Conservation (phyloP, 1,140 invertebrate genomes). For the Trichonephila clavata region DNA sequence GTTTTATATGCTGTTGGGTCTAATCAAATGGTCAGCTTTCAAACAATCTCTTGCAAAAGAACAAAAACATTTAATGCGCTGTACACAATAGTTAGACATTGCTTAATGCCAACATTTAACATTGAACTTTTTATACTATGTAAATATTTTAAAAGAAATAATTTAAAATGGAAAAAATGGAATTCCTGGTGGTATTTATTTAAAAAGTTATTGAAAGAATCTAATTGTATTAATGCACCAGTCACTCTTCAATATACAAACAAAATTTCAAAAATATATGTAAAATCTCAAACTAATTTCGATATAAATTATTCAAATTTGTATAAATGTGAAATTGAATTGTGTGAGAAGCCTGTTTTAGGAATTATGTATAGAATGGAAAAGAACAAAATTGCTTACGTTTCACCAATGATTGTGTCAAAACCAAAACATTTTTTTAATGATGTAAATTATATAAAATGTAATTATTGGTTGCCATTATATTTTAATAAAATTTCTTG, state of each 20-base stretch:
- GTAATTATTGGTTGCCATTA: constrained; percentile 11
- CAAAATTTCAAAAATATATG: neutral
- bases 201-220: neutral
- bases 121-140: neutral
- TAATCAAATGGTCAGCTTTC: neutral
- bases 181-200: constrained; percentile 19
- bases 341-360: constrained; percentile 21
- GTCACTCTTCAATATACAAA: neutral
- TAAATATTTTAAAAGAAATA: constrained; percentile 23
- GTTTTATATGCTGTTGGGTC: constrained; percentile 24
- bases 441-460: constrained; percentile 14
- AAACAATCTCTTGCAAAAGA: neutral
- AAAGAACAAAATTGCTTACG: neutral
- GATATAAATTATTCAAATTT: neutral
- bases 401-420: constrained; percentile 16
- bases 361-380: constrained; percentile 20
- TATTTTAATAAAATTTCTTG: constrained; percentile 32
- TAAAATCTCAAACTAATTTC: neutral
- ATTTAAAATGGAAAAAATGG: constrained; percentile 38
- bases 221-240: neutral
- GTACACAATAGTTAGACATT: neutral
- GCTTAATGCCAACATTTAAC: neutral
- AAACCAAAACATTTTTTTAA: constrained; percentile 10
- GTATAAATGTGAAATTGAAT: constrained; percentile 44
- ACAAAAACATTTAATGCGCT: constrained; percentile 15